These are phyloP conservation scores for Theristicus caerulescens DNA, from an alignment of 2,113 vertebrate species.

Conservation along the genomic window DNA sequence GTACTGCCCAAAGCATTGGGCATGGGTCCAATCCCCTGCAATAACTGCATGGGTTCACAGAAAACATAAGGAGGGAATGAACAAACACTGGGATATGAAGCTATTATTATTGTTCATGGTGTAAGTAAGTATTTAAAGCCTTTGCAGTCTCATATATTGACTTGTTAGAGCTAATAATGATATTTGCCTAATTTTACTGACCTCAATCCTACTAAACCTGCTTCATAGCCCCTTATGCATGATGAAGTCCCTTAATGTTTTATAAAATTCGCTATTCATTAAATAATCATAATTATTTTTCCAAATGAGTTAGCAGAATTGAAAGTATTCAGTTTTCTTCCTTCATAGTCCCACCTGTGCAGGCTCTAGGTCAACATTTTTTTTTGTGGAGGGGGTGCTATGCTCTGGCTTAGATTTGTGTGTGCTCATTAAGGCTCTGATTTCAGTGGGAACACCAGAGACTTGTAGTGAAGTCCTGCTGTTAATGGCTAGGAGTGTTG, in stretches of 20 bases:
- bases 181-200: neutral
- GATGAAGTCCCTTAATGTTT: neutral
- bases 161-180: neutral
- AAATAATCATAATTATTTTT: constrained; percentile 12
- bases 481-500: neutral
- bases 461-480: neutral
- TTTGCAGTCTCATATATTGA: neutral
- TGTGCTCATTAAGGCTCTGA: neutral
- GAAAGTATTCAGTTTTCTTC: neutral
- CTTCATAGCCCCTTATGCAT: neutral
- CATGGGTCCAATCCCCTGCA: neutral
- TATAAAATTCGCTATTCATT: neutral
- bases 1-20: neutral
- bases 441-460: constrained; percentile 9
- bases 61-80: neutral
- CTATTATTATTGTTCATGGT: neutral
- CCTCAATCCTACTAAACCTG: neutral
- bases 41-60: neutral
- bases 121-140: neutral
- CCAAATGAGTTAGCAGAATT: neutral
- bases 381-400: neutral
- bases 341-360: neutral
- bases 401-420: neutral
- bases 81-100: neutral
- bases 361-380: neutral